phyloP scores from a whole-genome alignment of 2,113 vertebrate species.

The Galemys pyrenaicus region DNA sequence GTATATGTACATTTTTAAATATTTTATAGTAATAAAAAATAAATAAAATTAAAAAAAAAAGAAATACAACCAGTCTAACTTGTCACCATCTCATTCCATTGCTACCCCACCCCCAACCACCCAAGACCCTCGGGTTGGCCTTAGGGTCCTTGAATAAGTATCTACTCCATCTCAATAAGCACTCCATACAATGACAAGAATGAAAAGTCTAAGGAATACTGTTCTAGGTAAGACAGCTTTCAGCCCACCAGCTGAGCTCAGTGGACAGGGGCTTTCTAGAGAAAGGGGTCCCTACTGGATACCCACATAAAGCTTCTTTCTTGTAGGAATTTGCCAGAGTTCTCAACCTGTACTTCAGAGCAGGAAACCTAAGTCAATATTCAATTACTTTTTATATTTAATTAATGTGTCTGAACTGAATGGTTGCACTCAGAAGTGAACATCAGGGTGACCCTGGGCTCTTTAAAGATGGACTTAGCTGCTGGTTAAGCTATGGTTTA shows the following conservation, averaged over 20 bases:
- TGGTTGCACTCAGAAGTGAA: constrained; percentile 42
- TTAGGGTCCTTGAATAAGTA: neutral
- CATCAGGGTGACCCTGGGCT: neutral
- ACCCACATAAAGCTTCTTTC: neutral
- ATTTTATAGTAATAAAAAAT: too few relatives aligned
- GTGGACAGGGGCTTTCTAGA: neutral
- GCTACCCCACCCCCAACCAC: too few relatives aligned
- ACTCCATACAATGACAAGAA: neutral
- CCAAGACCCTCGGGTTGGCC: neutral
- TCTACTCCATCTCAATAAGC: fast-evolving
- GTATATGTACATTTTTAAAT: too few relatives aligned
- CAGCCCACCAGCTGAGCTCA: neutral
- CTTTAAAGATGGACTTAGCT: constrained; percentile 48
- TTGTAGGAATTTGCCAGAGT: neutral
- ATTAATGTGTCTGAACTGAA: constrained; percentile 44
- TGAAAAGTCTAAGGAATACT: neutral
- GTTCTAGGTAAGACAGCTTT: neutral
- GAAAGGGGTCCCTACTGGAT: neutral
- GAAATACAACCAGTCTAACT: too few relatives aligned
- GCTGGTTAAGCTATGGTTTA: constrained; percentile 31
- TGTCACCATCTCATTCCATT: too few relatives aligned
- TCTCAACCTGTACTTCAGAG: constrained; percentile 1
- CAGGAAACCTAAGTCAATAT: constrained; percentile 48
- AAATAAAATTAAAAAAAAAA: too few relatives aligned
- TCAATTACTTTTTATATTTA: constrained; percentile 64